Evolutionary conservation across 2,797 vertebrate species (phyloP), one percentile per base, ranked within the genome.

Genomic region (Xenopus petersii): DNA sequence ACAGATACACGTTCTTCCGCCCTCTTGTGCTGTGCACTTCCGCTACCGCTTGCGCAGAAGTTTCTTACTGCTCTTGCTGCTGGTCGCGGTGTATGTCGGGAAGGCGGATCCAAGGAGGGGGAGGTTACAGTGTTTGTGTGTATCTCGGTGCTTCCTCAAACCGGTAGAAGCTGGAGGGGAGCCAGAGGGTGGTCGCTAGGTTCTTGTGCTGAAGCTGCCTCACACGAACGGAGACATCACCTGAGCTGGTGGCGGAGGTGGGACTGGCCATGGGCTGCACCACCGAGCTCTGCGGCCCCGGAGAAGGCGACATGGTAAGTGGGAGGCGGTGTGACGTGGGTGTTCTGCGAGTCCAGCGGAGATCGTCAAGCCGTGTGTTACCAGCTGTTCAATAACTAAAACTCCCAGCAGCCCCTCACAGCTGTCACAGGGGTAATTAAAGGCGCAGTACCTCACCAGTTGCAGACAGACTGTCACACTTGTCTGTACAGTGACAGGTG

Each of bases 221-320:
- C 6, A 30, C 11, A 13, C 5, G 33, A 46, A 9, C 36, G 12
- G 17, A 24, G 58, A 26, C 62, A 7, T 46, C 48, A 48, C 51
- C 59, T 56, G 75, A 30, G 17, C 21, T 26, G 30, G 46, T 30
- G 64, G 24, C 15, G 36, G 46, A 56, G 21, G 11, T 12, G 47
- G 49, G 30, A n/a, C 58, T 13, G 47, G 61, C 64, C 65, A 73
- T 72, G 64, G 75, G 49, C 46, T 30, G 60, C 65, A 51, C 47
- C 16, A 67, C 51, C 60, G 65, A 65, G 65, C 58, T 68, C 13
- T 71, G 64, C 61, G 70, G 61, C 70, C 70, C 70, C 49, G 70
- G 64, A 64, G 16, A 64, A 59, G 71, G 65, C 58, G 70, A 21
- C 66, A 48, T 73, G 76, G 71, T 78, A 58, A 78, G 76, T 51